Evolutionary conservation across 1,140 invertebrate species (phyloP).

Genomic region (Drosophila ananassae): DNA sequence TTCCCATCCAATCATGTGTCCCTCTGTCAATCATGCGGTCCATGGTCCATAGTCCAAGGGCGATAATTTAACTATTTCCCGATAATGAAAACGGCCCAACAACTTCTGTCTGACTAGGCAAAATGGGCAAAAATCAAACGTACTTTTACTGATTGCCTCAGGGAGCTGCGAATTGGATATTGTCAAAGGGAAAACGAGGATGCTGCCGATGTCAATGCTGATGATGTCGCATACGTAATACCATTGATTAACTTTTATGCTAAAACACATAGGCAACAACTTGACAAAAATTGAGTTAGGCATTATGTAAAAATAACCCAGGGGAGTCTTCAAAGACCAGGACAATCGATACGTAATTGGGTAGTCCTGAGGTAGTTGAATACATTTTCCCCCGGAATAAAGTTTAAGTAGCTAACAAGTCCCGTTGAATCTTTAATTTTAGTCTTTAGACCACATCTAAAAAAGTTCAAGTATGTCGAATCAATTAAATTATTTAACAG

Average conservation of each 20-base stretch:
- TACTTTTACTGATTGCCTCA: constrained; percentile 75
- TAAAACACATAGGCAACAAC: constrained; percentile 55
- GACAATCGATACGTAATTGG: constrained; percentile 23
- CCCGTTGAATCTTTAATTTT: no score
- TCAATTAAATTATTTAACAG: no score
- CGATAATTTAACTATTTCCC: constrained; percentile 75
- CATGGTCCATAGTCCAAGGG: constrained; percentile 27
- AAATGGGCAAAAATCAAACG: constrained; percentile 71
- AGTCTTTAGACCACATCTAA: neutral
- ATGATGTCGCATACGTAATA: constrained; percentile 59
- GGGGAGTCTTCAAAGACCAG: constrained; percentile 5
- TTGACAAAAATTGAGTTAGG: constrained; percentile 73
- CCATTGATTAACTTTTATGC: constrained; percentile 74
- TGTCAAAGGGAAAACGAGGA: constrained; percentile 30
- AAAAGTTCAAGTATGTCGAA: neutral
- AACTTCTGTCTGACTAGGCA: constrained; percentile 31
- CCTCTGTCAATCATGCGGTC: constrained; percentile 60
- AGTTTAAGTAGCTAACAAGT: no score
- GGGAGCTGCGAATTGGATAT: constrained; percentile 62
- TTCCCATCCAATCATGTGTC: constrained; percentile 36
- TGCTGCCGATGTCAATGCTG: constrained; percentile 34
- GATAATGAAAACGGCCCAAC: constrained; percentile 69
- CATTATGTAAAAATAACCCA: constrained; percentile 30
- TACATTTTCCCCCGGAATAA: neutral
- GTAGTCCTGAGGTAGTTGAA: neutral